These are phyloP conservation scores for Telmatherina bonti DNA, from an alignment of 2,797 vertebrate genomes.

Conservation along the genomic window DNA sequence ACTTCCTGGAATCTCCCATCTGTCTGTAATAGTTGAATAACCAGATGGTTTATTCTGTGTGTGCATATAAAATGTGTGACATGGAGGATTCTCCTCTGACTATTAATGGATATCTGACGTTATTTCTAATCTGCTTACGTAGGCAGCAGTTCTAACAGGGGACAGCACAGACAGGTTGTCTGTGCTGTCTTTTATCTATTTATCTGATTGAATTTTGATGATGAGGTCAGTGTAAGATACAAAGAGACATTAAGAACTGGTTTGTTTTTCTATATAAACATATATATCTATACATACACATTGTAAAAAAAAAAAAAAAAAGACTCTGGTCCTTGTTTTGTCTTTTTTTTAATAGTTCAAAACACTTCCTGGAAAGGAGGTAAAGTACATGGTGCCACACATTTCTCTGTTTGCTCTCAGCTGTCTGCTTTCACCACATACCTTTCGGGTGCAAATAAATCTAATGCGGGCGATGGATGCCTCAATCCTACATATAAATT, in stretches of 20 bases:
- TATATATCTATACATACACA: too few species aligned
- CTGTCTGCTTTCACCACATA: neutral
- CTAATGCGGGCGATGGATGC: neutral
- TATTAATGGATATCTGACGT: slow-evolving; percentile 43
- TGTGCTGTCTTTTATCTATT: slow-evolving; percentile 5
- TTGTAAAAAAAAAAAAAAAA: too few species aligned
- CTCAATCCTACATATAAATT: neutral
- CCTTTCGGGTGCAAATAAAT: slow-evolving; percentile 16
- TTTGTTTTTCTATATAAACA: too few species aligned
- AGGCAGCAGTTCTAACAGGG: neutral
- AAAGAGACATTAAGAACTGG: neutral
- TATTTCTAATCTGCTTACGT: slow-evolving; percentile 45
- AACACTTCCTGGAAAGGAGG: slow-evolving; percentile 16
- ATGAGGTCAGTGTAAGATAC: neutral
- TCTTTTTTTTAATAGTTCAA: too few species aligned
- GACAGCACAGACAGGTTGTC: slow-evolving; percentile 17
- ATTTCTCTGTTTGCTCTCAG: neutral
- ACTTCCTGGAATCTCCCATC: slow-evolving; percentile 32
- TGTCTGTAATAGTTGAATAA: slow-evolving; percentile 24
- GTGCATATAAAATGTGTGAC: slow-evolving; percentile 9
- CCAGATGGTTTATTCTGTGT: slow-evolving; percentile 4
- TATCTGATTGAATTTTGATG: neutral
- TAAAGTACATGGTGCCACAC: slow-evolving; percentile 1
- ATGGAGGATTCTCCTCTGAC: slow-evolving; percentile 21
- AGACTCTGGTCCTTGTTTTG: too few species aligned